Base-by-base conservation (phyloP, 2,113 vertebrate genomes). In the Chaetops frenatus region DNA sequence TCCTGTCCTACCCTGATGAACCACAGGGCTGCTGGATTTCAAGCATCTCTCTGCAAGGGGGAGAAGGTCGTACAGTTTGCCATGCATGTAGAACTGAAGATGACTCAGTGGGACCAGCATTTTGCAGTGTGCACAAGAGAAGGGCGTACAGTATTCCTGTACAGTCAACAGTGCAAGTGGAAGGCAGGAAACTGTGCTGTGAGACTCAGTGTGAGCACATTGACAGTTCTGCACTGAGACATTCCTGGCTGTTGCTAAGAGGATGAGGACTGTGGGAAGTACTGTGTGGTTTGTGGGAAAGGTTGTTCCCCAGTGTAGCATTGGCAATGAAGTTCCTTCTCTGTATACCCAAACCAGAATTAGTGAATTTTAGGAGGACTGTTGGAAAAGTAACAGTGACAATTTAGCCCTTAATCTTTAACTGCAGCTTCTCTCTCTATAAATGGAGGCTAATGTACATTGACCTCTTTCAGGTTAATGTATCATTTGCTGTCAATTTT, bases 41-140 rank as follows among this genome's bases (percentile, higher is more conserved):
- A 9, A 19, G 42, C 3, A 1, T 53, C 53, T 40, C 44, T 60
- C 36, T 72, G 62, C 42, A 69, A 0, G 0, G 5, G n/a, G 22
- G 21, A 65, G 60, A 15, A 15, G 9, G 8, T 42, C 9, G 5
- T 22, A 3, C 0, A 29, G 27, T 44, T 90, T 44, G 21, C 19
- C 2, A 1, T n/a, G 29, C 27, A 22, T 15, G 28, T 35, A 16
- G 67, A 76, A 53, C 19, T 2, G 7, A 40, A 56, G 54, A 33
- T n/a, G 57, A 25, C 28, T 15, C 31, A 38, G 36, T 35, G 29
- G 62, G 50, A 24, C 53, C 25, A 44, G 61, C 57, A 31, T 14
- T 36, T 36, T 56, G 61, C 3, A 10, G 60, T 70, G 48, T 69
- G 53, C 2, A 1, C 29, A 36, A 36, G 31, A 44, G 31, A 33